These are phyloP conservation scores for Homarus americanus DNA, from an alignment of 1,140 invertebrate species.

Conservation along the genomic window DNA sequence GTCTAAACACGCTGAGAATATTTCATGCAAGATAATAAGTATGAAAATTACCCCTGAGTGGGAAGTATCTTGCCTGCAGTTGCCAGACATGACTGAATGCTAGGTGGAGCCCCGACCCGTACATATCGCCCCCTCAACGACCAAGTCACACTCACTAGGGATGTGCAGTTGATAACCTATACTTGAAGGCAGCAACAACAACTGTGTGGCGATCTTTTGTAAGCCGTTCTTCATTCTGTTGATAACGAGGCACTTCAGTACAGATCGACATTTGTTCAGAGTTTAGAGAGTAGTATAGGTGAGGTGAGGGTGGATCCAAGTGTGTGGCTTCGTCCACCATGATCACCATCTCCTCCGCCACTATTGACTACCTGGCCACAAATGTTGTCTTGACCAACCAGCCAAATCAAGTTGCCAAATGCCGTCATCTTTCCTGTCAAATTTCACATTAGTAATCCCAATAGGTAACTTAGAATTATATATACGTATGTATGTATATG, in stretches of 20 bases:
- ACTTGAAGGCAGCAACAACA: neutral
- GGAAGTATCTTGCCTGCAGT: conserved; percentile 63
- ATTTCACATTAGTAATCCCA: neutral
- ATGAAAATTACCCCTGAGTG: conserved; percentile 53
- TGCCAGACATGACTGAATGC: conserved; percentile 65
- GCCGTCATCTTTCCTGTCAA: neutral
- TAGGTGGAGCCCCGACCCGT: conserved; percentile 42
- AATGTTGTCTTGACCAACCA: neutral
- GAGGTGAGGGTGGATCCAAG: neutral
- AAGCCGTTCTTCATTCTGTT: conserved; percentile 20
- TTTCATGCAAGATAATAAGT: conserved; percentile 45
- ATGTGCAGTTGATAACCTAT: neutral
- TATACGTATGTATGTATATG: too few relatives aligned
- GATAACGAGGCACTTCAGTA: neutral
- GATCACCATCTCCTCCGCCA: neutral
- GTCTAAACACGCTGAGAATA: neutral
- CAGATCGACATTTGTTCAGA: neutral
- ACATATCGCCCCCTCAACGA: conserved; percentile 4
- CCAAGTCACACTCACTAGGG: neutral
- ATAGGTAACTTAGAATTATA: neutral
- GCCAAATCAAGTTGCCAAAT: conserved; percentile 6
- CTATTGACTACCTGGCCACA: conserved; percentile 14
- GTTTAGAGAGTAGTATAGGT: neutral
- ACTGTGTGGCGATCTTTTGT: neutral
- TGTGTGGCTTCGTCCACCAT: neutral